Base-by-base conservation (phyloP, 2,113 vertebrate genomes). In the Eleginops maclovinus region DNA sequence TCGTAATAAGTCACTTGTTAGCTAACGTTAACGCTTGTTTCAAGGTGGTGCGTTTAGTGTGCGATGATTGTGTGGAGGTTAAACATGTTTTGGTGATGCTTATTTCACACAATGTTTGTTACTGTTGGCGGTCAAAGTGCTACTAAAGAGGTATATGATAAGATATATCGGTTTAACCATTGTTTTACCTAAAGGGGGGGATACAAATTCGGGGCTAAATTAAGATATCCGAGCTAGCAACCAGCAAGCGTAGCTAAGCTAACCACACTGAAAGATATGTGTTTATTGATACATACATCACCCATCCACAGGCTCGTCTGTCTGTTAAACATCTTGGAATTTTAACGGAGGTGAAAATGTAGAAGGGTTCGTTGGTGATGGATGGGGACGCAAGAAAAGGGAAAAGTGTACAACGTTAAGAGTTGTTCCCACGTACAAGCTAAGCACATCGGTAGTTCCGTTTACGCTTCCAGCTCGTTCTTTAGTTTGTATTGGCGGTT, bases 221-320 rank as follows among this genome's bases (percentile, higher is more conserved):
- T 31, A 49, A 19, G 10, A 24, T 44, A n/a, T 13, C 14, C 1
- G 28, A 31, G 77, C 79, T 81, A 73, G 58, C 56, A 44, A 11
- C 22, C 7, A 22, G 49, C 69, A 13, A 0, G 21, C 22, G 8
- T 0, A 47, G 79, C 84, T 70, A 81, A 73, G 81, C 81, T 86
- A 79, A 77, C 14, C 13, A 13, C 9, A 72, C 9, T 1, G 51
- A 72, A 16, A 43, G 2, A 51, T 28, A 56, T 4, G 46, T 41
- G 2, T 40, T 16, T 13, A 9, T 56, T 87, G 50, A 70, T 56
- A 94, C 95, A 54, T 92, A 95, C 95, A 53, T 95, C 95, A 72
- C 95, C 95, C 95, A 95, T 95, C 95, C 95, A 95, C 10, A 95
- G 75, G 73, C 94, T 95, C 16, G 93, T 95, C 91, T 95, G 94